These are phyloP conservation scores for Nerophis lumbriciformis DNA, from an alignment of 2,113 vertebrate species.

Conservation along the genomic window DNA sequence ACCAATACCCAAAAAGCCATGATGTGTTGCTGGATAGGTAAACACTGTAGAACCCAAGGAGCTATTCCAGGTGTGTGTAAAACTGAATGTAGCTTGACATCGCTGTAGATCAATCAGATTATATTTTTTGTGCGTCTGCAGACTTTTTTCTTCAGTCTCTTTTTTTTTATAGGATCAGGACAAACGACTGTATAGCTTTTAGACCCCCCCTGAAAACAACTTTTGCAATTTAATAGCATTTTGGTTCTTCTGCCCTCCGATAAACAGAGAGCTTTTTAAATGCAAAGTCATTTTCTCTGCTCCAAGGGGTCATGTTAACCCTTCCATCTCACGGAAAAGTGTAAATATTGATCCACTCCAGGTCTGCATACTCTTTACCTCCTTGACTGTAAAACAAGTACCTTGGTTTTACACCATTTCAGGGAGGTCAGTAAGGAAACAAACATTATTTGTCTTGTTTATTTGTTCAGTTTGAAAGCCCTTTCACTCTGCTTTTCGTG, in stretches of 20 bases:
- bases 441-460: background rate
- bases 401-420: conserved; percentile 28
- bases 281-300: conserved; percentile 18
- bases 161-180: conserved; percentile 27
- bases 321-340: conserved; percentile 26
- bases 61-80: conserved; percentile 32
- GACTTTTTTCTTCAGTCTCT: conserved; percentile 1
- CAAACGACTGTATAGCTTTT: conserved; percentile 27
- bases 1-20: conserved; percentile 1
- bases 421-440: conserved; percentile 10
- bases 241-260: conserved; percentile 15
- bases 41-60: conserved; percentile 15
- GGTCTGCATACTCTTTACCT: conserved; percentile 29
- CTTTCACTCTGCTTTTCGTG: no score
- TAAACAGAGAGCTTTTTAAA: conserved; percentile 24
- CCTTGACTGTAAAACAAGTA: conserved; percentile 15
- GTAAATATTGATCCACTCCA: conserved; percentile 34
- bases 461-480: background rate
- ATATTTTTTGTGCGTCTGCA: conserved; percentile 15
- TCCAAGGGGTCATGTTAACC: conserved; percentile 8
- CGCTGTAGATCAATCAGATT: conserved; percentile 22
- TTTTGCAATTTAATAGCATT: conserved; percentile 42
- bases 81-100: conserved; percentile 57
- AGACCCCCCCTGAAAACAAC: conserved; percentile 20
- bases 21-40: conserved; percentile 1